These are phyloP conservation scores for Luehdorfia chinensis DNA, from an alignment of 1,140 invertebrate genomes.

Conservation along the genomic window DNA sequence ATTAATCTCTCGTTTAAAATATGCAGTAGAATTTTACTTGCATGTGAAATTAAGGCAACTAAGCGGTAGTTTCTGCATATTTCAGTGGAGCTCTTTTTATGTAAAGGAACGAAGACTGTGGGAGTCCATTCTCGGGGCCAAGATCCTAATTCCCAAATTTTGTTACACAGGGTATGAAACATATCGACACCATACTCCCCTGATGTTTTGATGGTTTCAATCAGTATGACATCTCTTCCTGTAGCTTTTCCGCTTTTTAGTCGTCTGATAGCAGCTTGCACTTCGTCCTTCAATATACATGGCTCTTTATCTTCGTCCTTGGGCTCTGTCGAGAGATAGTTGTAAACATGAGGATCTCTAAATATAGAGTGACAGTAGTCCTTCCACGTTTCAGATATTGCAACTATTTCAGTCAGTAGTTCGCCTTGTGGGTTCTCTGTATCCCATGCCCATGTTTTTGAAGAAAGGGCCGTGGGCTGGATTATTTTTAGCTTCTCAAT, in stretches of 20 bases:
- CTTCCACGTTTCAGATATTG: no score
- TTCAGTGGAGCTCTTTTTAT: slow-evolving; percentile 15
- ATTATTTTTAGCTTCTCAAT: no score
- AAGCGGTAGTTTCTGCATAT: background rate
- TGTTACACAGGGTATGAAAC: slow-evolving; percentile 19
- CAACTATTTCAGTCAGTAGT: no score
- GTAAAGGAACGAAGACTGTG: slow-evolving; percentile 22
- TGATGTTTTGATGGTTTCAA: background rate
- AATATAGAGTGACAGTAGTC: no score
- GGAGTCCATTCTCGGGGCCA: slow-evolving; percentile 27
- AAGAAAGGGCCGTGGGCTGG: no score
- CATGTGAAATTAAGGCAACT: background rate
- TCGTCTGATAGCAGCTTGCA: slow-evolving; percentile 29
- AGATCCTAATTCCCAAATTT: slow-evolving; percentile 19
- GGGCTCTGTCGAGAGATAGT: no score
- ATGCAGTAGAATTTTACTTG: background rate
- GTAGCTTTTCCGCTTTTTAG: slow-evolving; percentile 40
- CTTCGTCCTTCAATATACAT: slow-evolving; percentile 20
- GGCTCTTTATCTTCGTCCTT: no score
- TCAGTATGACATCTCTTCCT: slow-evolving; percentile 18
- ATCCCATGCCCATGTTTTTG: no score
- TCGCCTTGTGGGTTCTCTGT: no score
- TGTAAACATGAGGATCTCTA: no score
- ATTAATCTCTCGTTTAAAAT: no score
- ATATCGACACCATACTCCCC: slow-evolving; percentile 10